Percentiles rank a stretch among this genome's conserved stretches.
phyloP scores from a whole-genome alignment of 2,888 invertebrate genomes.

The Stratiomys singularior region DNA sequence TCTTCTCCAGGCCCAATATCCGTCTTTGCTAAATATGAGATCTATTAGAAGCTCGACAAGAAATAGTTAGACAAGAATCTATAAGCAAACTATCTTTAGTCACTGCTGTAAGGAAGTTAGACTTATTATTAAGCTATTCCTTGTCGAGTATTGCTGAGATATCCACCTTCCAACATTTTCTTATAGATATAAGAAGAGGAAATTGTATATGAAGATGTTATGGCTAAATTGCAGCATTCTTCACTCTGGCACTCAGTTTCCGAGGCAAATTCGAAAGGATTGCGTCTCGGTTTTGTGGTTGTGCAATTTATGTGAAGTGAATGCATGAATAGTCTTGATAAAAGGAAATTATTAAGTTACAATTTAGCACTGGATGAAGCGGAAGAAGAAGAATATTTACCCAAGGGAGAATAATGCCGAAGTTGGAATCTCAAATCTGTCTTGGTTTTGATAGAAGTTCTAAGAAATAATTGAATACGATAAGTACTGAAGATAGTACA shows the following conservation, averaged over 20 bases:
- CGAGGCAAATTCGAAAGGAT: background rate
- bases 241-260: background rate
- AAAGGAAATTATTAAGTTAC: slow-evolving; percentile 22
- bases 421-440: too few species aligned
- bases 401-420: too few species aligned
- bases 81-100: background rate
- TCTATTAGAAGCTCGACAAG: background rate
- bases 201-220: background rate
- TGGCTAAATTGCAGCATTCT: slow-evolving; percentile 18
- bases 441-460: too few species aligned
- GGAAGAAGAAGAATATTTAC: background rate
- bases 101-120: background rate
- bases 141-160: background rate
- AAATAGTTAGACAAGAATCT: slow-evolving; percentile 1
- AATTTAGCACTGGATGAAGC: background rate
- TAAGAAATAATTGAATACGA: too few species aligned
- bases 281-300: background rate
- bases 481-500: too few species aligned
- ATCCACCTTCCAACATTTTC: too few species aligned
- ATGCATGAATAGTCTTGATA: slow-evolving; percentile 21
- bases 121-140: background rate
- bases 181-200: too few species aligned
- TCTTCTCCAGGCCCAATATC: background rate
- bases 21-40: slow-evolving; percentile 1
- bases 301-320: slow-evolving; percentile 36